phyloP scores from a whole-genome alignment of 2,888 invertebrate species.

The Sminthurinus aureus region DNA sequence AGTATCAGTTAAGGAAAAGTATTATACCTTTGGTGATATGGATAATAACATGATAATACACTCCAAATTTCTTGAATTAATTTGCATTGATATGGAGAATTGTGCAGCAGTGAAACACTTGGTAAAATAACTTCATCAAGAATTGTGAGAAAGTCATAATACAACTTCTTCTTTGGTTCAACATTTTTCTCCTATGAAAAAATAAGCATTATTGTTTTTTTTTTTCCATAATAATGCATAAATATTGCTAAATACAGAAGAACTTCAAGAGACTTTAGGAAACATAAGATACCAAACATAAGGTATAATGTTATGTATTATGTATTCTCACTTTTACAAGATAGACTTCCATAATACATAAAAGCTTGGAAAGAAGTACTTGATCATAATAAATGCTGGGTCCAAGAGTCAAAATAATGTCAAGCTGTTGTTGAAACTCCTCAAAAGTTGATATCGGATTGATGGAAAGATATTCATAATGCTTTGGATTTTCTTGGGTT shows the following conservation, averaged over 20 bases:
- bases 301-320: too few species aligned
- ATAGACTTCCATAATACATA: conserved; percentile 67
- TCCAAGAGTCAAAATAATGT: conserved; percentile 85
- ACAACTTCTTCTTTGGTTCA: conserved; percentile 66
- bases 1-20: not conserved
- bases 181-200: conserved; percentile 13
- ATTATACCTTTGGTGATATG: conserved; percentile 78
- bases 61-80: conserved; percentile 97
- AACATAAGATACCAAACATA: too few species aligned
- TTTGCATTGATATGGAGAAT: conserved; percentile 77
- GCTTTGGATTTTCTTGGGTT: not conserved
- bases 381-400: conserved; percentile 88
- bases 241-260: too few species aligned
- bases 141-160: conserved; percentile 83
- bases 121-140: conserved; percentile 91
- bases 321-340: conserved; percentile 64
- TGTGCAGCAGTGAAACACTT: conserved; percentile 87
- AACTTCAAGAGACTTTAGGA: too few species aligned
- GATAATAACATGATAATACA: conserved; percentile 82
- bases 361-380: conserved; percentile 86
- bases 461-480: not conserved
- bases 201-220: too few species aligned
- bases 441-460: conserved; percentile 66
- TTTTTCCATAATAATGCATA: too few species aligned
- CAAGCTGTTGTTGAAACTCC: conserved; percentile 78